Base-by-base conservation (phyloP, 2,113 vertebrate genomes). In the Pseudorasbora parva region DNA sequence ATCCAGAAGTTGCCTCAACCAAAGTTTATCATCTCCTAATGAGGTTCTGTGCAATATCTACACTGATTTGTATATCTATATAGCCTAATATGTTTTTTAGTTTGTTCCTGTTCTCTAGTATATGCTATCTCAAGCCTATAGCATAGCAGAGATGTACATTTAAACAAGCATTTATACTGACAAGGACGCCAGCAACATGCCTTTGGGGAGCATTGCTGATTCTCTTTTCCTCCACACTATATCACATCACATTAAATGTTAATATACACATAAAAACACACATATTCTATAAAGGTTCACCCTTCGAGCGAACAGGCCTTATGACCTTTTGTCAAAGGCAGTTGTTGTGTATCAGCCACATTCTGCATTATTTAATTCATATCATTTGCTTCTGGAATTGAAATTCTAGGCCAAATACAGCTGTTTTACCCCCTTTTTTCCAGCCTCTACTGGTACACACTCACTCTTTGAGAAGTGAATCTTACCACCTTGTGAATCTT, bases 161-260 rank as follows among this genome's bases (percentile, higher is more conserved):
- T 37, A 80, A 73, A 84, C 83, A 80, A 72, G 54, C 23, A 84
- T 84, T 69, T 84, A 30, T 69, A 78, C 51, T 78, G 82, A 30
- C 74, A 84, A 69, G 74, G 74, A 78, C 15, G 45, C 59, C 45
- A 23, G 47, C 19, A 83, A 84, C 74, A 69, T 78, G 82, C 62
- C 82, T 78, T 68, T 78, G 11, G 82, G 74, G 69, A 30, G 74
- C 69, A 72, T 80, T 73, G 23, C 75, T 60, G 19, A 33, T 43
- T 37, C 62, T 72, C 59, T 71, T 47, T 43, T 59, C 33, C 25
- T 60, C 59, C 49, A 71, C 30, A 78, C 23, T 60, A 49, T 72
- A 71, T 69, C 33, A 69, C 3, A 25, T 79, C 56, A 78, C 49
- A 37, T 51, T 33, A 80, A 69, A 69, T 80, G 37, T 51, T 41